Evolutionary conservation across 2,888 invertebrate genomes (phyloP).

Genomic region (Noctua fimbriata): DNA sequence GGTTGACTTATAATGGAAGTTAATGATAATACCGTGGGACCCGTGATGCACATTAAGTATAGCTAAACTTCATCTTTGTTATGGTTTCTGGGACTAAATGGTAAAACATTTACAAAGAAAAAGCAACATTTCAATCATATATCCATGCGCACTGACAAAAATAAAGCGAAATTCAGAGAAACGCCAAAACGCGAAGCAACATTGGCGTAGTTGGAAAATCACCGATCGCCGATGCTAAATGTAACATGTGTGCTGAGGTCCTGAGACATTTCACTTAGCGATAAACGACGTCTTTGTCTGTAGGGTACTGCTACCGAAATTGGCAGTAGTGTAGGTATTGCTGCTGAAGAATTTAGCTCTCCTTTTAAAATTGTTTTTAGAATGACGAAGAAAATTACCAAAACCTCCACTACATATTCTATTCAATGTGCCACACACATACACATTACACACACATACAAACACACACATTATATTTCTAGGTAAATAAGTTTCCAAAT

Average conservation of each 20-base stretch:
- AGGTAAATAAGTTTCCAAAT: not conserved
- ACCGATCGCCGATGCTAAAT: not conserved
- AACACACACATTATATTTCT: not conserved
- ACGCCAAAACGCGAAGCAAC: not conserved
- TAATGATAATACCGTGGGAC: not conserved
- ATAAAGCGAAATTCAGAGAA: not conserved
- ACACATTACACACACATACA: too few relatives aligned
- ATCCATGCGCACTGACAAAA: not conserved
- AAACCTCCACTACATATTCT: not conserved
- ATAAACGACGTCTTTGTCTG: not conserved
- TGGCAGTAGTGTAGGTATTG: not conserved
- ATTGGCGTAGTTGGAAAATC: not conserved
- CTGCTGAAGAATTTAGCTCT: not conserved
- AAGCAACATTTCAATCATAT: not conserved
- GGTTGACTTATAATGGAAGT: conserved; percentile 9
- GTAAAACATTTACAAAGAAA: not conserved
- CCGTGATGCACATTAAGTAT: not conserved
- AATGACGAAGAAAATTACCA: not conserved
- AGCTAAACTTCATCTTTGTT: not conserved
- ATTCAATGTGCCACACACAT: not conserved
- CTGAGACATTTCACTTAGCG: not conserved
- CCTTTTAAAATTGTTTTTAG: not conserved
- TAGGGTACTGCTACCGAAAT: not conserved
- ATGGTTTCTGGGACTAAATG: not conserved
- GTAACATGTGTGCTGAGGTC: not conserved